These are phyloP conservation scores for Odontocolon sp. DNA, from an alignment of 2,888 invertebrate species.

Conservation along the genomic window DNA sequence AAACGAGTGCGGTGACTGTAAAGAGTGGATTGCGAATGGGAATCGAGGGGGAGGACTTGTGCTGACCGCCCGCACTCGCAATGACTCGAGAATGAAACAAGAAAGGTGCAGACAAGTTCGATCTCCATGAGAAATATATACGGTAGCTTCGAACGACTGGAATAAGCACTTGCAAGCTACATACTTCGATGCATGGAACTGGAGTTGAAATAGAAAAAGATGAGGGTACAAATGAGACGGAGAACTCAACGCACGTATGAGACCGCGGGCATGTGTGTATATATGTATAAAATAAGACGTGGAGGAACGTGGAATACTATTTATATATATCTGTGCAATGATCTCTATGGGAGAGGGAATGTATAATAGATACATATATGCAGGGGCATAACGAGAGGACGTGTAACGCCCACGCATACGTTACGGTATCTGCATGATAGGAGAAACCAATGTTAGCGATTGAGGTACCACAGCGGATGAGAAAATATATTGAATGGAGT, in stretches of 20 bases:
- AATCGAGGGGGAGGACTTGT: conserved; percentile 45
- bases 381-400: conserved; percentile 67
- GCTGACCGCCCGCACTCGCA: conserved; percentile 47
- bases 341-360: conserved; percentile 46
- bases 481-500: conserved; percentile 27
- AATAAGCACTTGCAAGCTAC: conserved; percentile 3
- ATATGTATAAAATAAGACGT: conserved; percentile 4
- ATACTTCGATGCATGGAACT: background rate
- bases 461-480: background rate
- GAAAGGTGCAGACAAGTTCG: conserved; percentile 50
- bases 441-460: too few species aligned
- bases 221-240: conserved; percentile 11
- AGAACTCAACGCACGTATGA: conserved; percentile 27
- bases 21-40: conserved; percentile 44
- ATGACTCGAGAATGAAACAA: conserved; percentile 5
- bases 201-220: background rate
- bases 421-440: conserved; percentile 65
- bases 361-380: conserved; percentile 50
- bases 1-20: conserved; percentile 38
- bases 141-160: conserved; percentile 10
- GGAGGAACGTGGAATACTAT: too few species aligned
- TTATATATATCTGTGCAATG: conserved; percentile 28
- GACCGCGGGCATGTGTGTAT: conserved; percentile 4
- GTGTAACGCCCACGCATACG: conserved; percentile 69
- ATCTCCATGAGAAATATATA: conserved; percentile 29